Percentiles rank a stretch among this genome's conserved stretches.
phyloP scores from a whole-genome alignment of 2,888 invertebrate species.

The Leptinotarsa tumamoca region DNA sequence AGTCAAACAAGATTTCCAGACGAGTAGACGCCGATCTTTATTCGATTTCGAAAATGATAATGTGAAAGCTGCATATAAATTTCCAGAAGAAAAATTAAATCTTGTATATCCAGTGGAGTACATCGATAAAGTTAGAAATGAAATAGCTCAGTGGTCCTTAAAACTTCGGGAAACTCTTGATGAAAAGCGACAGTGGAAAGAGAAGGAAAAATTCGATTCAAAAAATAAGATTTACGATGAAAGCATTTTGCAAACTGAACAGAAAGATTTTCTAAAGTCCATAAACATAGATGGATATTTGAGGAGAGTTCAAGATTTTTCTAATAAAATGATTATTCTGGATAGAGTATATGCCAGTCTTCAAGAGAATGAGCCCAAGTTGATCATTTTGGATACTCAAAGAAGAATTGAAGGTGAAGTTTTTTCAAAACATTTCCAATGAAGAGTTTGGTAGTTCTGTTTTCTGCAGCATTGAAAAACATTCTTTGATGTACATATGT shows the following conservation, averaged over 20 bases:
- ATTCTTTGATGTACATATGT: too few relatives aligned
- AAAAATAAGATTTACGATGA: conserved; percentile 32
- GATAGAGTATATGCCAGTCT: conserved; percentile 8
- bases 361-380: conserved; percentile 14
- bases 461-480: too few relatives aligned
- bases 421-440: background rate
- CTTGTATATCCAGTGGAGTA: conserved; percentile 32
- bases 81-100: conserved; percentile 28
- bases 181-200: conserved; percentile 26
- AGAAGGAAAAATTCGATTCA: conserved; percentile 26
- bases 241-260: conserved; percentile 28
- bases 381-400: conserved; percentile 5
- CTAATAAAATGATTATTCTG: conserved; percentile 21
- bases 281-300: conserved; percentile 32
- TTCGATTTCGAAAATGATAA: conserved; percentile 29
- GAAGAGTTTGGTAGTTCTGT: too few relatives aligned
- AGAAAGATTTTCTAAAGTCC: conserved; percentile 33
- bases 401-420: conserved; percentile 26
- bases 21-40: conserved; percentile 31
- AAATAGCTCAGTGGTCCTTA: conserved; percentile 37
- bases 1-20: conserved; percentile 17
- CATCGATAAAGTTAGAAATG: conserved; percentile 34
- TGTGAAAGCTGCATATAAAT: background rate
- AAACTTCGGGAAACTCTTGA: conserved; percentile 24
- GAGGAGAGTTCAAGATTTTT: conserved; percentile 26